Conservation (phyloP, 2,888 invertebrate genomes). For the Himalopsyche tibetana region DNA sequence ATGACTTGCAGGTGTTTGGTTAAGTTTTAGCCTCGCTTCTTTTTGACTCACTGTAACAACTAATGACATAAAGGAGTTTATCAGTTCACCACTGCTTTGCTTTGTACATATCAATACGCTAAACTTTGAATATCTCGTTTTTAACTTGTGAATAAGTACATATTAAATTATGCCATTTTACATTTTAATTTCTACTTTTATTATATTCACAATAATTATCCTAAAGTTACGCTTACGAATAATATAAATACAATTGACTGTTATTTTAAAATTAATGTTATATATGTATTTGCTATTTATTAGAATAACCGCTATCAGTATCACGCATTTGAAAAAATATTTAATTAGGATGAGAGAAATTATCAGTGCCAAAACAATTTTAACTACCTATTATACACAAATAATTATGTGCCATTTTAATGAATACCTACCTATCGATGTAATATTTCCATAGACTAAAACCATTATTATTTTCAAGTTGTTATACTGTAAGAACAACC, state of each 20-base stretch:
- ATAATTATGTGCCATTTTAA: constrained; percentile 21
- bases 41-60: too few species aligned
- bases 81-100: background rate
- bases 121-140: constrained; percentile 2
- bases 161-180: constrained; percentile 41
- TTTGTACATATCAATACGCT: constrained; percentile 16
- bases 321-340: constrained; percentile 1
- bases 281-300: constrained; percentile 25
- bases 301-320: constrained; percentile 35
- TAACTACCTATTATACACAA: background rate
- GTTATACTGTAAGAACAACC: background rate
- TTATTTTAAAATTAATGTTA: constrained; percentile 31
- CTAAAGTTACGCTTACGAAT: constrained; percentile 40
- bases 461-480: background rate
- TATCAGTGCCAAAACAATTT: background rate
- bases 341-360: background rate
- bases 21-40: too few species aligned
- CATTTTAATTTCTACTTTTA: constrained; percentile 24
- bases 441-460: constrained; percentile 9
- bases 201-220: constrained; percentile 19
- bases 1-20: too few species aligned
- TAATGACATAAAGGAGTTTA: background rate
- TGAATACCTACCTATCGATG: background rate
- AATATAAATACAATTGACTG: constrained; percentile 38
- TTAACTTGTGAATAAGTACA: constrained; percentile 42